Evolutionary conservation across 37 sponge, comb jelly and placozoan genomes (phyloP), one percentile per base, ranked within the genome.

Genomic region (Oopsacas minuta): DNA sequence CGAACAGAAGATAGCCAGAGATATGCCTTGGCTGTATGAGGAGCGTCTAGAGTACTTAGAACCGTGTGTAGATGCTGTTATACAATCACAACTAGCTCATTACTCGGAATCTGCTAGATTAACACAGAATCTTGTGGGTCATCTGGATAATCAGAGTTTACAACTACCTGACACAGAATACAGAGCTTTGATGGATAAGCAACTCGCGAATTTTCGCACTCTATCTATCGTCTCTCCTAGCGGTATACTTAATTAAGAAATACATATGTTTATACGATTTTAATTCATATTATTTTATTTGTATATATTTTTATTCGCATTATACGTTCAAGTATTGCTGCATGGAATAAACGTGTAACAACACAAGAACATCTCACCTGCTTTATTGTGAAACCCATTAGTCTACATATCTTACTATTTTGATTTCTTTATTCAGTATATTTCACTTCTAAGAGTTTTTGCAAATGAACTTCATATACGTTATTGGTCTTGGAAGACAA

Each of bases 1-100:
- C 75, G 75, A 61, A 34, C 75, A 61, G 75, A 61, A 61, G 75
- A 61, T 61, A 10, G 75, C 75, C 75, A 25, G 75, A n/a, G 75
- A 61, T 34, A 61, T 61, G 75, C 75, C 75, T 34, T 61, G 75
- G 75, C 75, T 61, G 75, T 61, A 61, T 34, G 75, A 61, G 75
- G 75, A 61, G 75, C 75, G 75, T 10, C 75, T 61, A 3, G 75
- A 61, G 75, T 61, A 61, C 75, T 20, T 61, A n/a, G 75, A 61
- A 12, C 75, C 75, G 7, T 61, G 75, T n/a, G 75, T 61, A 34
- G 75, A 61, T n/a, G 75, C 75, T n/a, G 28, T 61, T 10, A 61
- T 61, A 32, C 75, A 61, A 34, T 61, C 75, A 5, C 75, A 61
- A 34, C 75, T 61, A 5, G 75, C 75, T 32, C 75, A 61, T 34